Conservation (phyloP, 1,140 invertebrate genomes). For the Lysiphlebus fabarum region DNA sequence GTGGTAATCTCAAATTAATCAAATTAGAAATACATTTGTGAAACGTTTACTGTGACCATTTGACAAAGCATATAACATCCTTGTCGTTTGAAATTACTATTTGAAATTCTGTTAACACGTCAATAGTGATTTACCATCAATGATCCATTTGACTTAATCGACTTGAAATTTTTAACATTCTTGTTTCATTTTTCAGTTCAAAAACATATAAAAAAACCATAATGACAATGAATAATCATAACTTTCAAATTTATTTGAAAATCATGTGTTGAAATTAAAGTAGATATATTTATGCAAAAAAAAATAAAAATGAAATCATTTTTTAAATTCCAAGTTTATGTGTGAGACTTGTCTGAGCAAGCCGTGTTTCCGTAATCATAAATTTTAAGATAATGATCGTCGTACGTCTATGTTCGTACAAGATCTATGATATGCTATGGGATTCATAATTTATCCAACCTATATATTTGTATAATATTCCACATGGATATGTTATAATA, state of each 20-base stretch:
- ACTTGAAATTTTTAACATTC: too few relatives aligned
- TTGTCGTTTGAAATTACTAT: slow-evolving; percentile 10
- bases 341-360: background rate
- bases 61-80: background rate
- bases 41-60: background rate
- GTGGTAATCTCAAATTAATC: slow-evolving; percentile 28
- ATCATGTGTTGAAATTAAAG: too few relatives aligned
- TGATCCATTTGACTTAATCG: too few relatives aligned
- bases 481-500: too few relatives aligned
- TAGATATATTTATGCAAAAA: too few relatives aligned
- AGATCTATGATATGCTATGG: slow-evolving; percentile 51
- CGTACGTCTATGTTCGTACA: slow-evolving; percentile 51
- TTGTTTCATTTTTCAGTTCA: too few relatives aligned
- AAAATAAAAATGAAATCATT: too few relatives aligned
- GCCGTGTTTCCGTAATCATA: slow-evolving; percentile 36
- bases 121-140: background rate
- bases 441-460: slow-evolving; percentile 49
- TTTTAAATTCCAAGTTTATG: too few relatives aligned
- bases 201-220: too few relatives aligned
- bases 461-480: too few relatives aligned
- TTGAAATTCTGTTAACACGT: slow-evolving; percentile 7
- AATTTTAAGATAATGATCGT: slow-evolving; percentile 54
- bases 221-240: too few relatives aligned
- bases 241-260: too few relatives aligned
- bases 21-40: slow-evolving; percentile 18